Conservation (phyloP, 2,888 invertebrate species). For the Phorcus lineatus region DNA sequence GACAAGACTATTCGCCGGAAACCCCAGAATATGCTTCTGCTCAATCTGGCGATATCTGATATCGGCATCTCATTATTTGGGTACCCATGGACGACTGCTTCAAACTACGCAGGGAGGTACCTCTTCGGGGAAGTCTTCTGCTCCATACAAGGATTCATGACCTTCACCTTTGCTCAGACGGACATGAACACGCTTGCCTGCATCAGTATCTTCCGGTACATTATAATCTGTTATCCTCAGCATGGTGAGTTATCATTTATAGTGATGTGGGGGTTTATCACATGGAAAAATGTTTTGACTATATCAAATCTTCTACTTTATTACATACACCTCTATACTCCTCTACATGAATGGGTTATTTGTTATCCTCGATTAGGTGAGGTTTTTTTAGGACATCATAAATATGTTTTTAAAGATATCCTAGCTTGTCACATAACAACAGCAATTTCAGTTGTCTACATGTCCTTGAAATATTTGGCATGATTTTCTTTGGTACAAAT, state of each 20-base stretch:
- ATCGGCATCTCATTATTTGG: constrained; percentile 12
- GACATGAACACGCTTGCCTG: constrained; percentile 40
- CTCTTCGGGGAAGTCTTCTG: constrained; percentile 27
- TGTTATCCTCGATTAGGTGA: too few relatives aligned
- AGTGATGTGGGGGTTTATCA: too few relatives aligned
- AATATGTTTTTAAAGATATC: too few relatives aligned
- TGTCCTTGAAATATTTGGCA: too few relatives aligned
- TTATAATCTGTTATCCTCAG: constrained; percentile 39
- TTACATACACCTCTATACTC: too few relatives aligned
- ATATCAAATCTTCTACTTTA: too few relatives aligned
- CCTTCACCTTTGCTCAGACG: constrained; percentile 35
- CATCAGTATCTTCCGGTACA: constrained; percentile 40
- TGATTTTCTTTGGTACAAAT: too few relatives aligned
- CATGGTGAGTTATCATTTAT: constrained; percentile 28
- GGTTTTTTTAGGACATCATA: too few relatives aligned
- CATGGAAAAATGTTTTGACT: too few relatives aligned
- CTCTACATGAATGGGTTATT: too few relatives aligned
- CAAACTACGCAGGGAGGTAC: constrained; percentile 5
- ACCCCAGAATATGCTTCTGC: constrained; percentile 14
- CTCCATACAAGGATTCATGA: constrained; percentile 38
- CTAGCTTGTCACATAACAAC: too few relatives aligned
- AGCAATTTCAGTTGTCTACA: too few relatives aligned
- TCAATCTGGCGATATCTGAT: constrained; percentile 28
- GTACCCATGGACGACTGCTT: constrained; percentile 18
- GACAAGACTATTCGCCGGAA: background rate